A percentile compares a stretch with the other conserved stretches of the same genome.
These are phyloP conservation scores for Alviniconcha strummeri DNA, from an alignment of 2,888 invertebrate genomes.

Conservation along the genomic window DNA sequence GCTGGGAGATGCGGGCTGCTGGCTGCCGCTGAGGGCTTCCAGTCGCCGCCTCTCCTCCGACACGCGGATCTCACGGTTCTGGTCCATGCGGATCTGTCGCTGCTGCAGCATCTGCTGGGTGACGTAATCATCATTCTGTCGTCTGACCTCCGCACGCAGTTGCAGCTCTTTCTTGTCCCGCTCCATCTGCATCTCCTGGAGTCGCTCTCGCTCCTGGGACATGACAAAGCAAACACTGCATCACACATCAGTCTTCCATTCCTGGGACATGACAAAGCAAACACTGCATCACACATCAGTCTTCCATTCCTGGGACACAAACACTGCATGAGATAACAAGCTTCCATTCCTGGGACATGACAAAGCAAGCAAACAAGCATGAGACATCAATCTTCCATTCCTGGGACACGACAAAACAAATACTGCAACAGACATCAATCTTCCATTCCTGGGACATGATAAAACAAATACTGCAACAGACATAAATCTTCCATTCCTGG, in stretches of 20 bases:
- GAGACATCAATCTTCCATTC: no score
- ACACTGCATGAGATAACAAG: no score
- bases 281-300: no score
- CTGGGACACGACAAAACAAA: no score
- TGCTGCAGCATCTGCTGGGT: constrained; percentile 55
- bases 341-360: no score
- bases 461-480: no score
- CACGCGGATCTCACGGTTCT: constrained; percentile 58
- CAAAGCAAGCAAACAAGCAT: no score
- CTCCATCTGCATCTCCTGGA: constrained; percentile 69
- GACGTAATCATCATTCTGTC: constrained; percentile 69
- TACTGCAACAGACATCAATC: no score
- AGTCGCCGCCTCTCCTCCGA: constrained; percentile 57
- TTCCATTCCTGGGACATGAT: no score
- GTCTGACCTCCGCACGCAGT: constrained; percentile 73
- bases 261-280: constrained; percentile 49
- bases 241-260: constrained; percentile 47
- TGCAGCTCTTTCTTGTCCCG: constrained; percentile 75
- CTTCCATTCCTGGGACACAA: no score
- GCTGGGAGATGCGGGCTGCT: constrained; percentile 30
- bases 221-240: background rate
- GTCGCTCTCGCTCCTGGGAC: constrained; percentile 64
- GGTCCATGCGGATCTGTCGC: constrained; percentile 53
- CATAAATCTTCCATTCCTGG: no score
- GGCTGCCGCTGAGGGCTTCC: constrained; percentile 46